Percentiles rank a stretch among this genome's conserved stretches.
These are phyloP conservation scores for Trissolcus japonicus DNA, from an alignment of 2,888 invertebrate species.

Conservation along the genomic window DNA sequence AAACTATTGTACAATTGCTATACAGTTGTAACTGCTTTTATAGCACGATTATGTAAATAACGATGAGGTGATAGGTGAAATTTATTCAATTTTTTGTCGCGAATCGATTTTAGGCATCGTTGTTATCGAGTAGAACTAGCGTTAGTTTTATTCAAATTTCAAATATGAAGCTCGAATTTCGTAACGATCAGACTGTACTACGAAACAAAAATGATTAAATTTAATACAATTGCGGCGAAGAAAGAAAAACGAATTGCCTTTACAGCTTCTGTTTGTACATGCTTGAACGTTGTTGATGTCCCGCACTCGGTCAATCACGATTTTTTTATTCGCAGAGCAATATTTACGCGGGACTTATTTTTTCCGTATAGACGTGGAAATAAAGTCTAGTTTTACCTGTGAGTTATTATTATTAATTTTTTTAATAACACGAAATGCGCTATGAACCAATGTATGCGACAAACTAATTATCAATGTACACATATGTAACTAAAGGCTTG, in stretches of 20 bases:
- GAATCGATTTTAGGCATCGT: constrained; percentile 32
- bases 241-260: constrained; percentile 17
- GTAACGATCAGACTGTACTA: constrained; percentile 24
- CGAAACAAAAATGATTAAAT: not conserved
- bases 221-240: constrained; percentile 8
- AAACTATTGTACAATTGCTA: constrained; percentile 16
- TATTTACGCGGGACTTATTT: constrained; percentile 16
- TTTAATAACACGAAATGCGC: constrained; percentile 19
- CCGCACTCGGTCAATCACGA: not conserved
- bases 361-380: constrained; percentile 29
- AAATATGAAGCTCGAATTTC: constrained; percentile 39
- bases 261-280: constrained; percentile 13
- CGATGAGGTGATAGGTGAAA: too few species aligned
- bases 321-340: constrained; percentile 15
- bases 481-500: constrained; percentile 24
- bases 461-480: constrained; percentile 41
- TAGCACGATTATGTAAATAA: constrained; percentile 39
- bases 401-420: not conserved
- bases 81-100: not conserved
- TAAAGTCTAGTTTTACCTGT: constrained; percentile 14
- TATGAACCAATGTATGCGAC: constrained; percentile 27
- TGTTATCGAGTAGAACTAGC: constrained; percentile 31
- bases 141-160: constrained; percentile 43
- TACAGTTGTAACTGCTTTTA: constrained; percentile 37
- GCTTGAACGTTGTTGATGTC: not conserved